A percentile compares a stretch with the other conserved stretches of the same genome.
Conservation (phyloP, 2,113 vertebrate species). For the Pelvicachromis taeniatus region DNA sequence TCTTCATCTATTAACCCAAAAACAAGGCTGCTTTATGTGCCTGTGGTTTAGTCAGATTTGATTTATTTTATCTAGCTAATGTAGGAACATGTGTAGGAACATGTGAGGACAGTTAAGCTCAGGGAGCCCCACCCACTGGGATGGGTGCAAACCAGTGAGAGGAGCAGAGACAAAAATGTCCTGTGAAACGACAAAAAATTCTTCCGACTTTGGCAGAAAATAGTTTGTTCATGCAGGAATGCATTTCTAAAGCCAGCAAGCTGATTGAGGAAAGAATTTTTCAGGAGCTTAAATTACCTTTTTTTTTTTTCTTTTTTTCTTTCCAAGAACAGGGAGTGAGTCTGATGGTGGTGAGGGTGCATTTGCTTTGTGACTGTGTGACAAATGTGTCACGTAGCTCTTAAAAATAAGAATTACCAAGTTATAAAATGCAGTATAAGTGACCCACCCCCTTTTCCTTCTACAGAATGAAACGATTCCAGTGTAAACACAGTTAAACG, state of each 20-base stretch:
- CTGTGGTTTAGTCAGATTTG: background rate
- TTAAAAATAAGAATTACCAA: background rate
- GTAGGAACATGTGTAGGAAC: background rate
- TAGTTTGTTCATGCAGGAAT: background rate
- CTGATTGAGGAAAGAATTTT: background rate
- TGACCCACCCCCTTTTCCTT: background rate
- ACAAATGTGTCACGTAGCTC: background rate
- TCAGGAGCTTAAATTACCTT: background rate
- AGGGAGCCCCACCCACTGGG: background rate
- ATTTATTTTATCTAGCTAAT: background rate
- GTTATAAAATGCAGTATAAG: constrained; percentile 12
- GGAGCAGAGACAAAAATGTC: background rate
- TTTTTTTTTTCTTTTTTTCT: background rate
- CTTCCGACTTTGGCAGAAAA: background rate
- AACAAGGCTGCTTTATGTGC: background rate
- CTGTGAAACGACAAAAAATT: background rate
- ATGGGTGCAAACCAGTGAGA: background rate
- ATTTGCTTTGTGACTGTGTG: background rate
- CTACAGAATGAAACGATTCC: constrained; percentile 3
- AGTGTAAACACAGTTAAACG: constrained; percentile 39
- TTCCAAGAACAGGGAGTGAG: background rate
- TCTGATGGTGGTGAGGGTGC: background rate
- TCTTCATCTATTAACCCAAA: background rate
- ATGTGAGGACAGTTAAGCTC: background rate
- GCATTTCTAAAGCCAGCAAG: background rate